Base-by-base conservation (phyloP, 2,797 vertebrate genomes). In the Myotis pilosus region DNA sequence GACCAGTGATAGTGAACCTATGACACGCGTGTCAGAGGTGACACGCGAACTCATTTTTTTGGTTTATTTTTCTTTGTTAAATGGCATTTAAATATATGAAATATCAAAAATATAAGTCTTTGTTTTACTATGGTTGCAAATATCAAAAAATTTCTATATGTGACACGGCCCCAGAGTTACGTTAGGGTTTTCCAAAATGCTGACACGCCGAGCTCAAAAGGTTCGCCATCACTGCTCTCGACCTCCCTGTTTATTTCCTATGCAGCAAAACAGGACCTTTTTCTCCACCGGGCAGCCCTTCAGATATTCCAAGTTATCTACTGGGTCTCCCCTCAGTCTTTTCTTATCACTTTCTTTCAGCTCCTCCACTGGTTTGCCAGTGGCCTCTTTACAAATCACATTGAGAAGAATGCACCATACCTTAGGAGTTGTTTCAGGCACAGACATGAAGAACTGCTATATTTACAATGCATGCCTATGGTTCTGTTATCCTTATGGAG, bases 311-410 rank as follows among this genome's bases (percentile, higher is more conserved):
- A 85, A 84, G 76, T 64, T 71, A 75, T 60, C 55, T 62, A 75
- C 2, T 83, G 57, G 36, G 10, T 93, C 38, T 88, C 53, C 20
- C 53, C 30, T 81, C 30, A 60, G 28, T 72, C 38, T 60, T 75
- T 23, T 47, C 55, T 86, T 75, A 75, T 17, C 25, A 53, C 10
- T 53, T 81, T 38, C 60, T 23, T 28, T n/a, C 47, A 71, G 47
- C 62, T 64, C 68, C 30, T 19, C 12, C n/a, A 66, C 2, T 94
- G 68, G 28, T 80, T 95, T 94, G 74, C 38, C 82, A 85, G 38
- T 6, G n/a, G 36, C 44, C n/a, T 83, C 53, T 94, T 53, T 84
- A 62, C 71, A 84, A 89, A 90, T 87, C 91, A 82, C 49, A 74
- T 49, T 86, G 22, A 84, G 41, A 75, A 60, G 22, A 72, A 82